Evolutionary conservation across 2,797 vertebrate species (phyloP), one percentile per base, ranked within the genome.

Genomic region (Coluber constrictor): DNA sequence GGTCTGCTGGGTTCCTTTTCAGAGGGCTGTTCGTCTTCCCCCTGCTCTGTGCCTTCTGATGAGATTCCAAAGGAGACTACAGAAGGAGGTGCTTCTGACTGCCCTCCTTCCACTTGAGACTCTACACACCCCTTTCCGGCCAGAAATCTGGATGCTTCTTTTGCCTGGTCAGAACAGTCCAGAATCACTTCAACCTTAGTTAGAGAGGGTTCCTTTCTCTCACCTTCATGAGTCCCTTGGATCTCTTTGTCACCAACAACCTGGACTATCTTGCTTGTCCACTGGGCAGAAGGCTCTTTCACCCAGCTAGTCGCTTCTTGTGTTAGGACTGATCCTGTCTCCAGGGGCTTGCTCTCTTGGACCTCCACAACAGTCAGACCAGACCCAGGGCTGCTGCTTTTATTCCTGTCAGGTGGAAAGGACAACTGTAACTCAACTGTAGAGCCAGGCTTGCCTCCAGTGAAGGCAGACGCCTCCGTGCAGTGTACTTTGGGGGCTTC

Each of bases 351-450:
- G 37, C 86, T 16, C 91, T 96, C 94, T 96, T 98, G 96, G 96
- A 96, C 88, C 96, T 96, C 96, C 97, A 97, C 23, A 93, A 97
- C 87, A 94, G 96, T 93, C 94, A 91, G 91, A 92, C 83, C 97
- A 95, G 97, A 97, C 37, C 74, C 20, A 97, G 61, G 96, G 93
- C 0, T 97, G 90, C 90, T 86, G 56, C 96, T 95, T 5, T 97
- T 96, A 90, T 96, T 93, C 0, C 66, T 93, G 9, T 98, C 98
- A 92, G 98, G 97, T 9, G 98, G 95, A 57, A 99, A 97, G 87
- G 98, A 98, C 93, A 99, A 96, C 96, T 99, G 98, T 92, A 99
- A 95, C 97, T 99, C 98, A 4, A 99, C 98, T 96, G 98, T 86
- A 88, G 97, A 92, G 88, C 98, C 98, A 4, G 97, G 97, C 86